Percentiles rank a stretch among this genome's conserved stretches.
Evolutionary conservation across 2,113 vertebrate genomes (phyloP).

Genomic region (Hydropotes inermis): DNA sequence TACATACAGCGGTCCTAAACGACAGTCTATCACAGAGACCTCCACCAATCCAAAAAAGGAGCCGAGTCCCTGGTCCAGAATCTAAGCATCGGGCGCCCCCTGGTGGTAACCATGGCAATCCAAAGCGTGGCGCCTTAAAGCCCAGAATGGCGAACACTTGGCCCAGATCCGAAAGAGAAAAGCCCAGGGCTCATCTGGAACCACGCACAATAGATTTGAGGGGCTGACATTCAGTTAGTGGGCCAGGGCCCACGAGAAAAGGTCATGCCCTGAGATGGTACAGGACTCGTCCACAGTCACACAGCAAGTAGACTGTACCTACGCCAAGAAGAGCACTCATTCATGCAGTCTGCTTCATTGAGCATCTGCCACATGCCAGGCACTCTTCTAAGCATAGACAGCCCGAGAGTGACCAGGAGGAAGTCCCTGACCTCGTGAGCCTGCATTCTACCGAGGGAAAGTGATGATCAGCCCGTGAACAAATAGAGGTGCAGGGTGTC

Average conservation of each 20-base stretch:
- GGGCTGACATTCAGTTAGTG: not conserved
- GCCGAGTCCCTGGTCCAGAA: not conserved
- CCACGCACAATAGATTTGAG: too few relatives aligned
- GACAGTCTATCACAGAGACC: not conserved
- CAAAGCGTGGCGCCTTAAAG: not conserved
- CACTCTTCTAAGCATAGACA: not conserved
- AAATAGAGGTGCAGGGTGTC: not conserved
- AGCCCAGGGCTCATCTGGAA: not conserved
- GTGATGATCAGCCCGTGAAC: not conserved
- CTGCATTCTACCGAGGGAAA: not conserved
- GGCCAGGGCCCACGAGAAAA: not conserved
- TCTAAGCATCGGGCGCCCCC: constrained; percentile 27
- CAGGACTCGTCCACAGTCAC: not conserved
- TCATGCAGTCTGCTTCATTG: not conserved
- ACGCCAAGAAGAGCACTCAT: not conserved
- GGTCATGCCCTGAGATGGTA: not conserved
- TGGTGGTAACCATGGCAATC: not conserved
- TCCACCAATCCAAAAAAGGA: not conserved
- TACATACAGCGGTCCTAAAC: not conserved
- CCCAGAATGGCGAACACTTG: rapidly evolving
- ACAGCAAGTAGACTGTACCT: not conserved
- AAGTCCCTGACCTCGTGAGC: not conserved
- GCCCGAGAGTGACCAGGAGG: not conserved
- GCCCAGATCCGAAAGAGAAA: not conserved
- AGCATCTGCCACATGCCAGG: not conserved